Evolutionary conservation across 2,888 invertebrate genomes (phyloP), one percentile per base, ranked within the genome.

Genomic region (Ochropacha duplaris): DNA sequence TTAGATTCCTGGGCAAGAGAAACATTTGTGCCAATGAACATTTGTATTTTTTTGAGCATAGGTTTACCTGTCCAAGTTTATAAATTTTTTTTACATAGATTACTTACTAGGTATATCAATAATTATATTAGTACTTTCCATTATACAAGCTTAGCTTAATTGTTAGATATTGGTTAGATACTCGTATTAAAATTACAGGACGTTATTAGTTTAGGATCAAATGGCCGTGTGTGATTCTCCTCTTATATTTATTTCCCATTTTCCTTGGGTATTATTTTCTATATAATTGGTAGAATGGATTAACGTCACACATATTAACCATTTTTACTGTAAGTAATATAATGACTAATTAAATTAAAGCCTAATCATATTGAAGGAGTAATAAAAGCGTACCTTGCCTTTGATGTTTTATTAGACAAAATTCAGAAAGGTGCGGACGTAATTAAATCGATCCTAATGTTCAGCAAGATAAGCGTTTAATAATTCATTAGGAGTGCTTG

Each of bases 381-480:
- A 31, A 52, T 52, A 31, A 52, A 34, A 16, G 28, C 56, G 50
- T 26, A 51, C 57, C 19, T 9, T 55, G 63, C 66, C 71, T 78
- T 74, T 72, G 71, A 76, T 72, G 70, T 64, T 61, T 73, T 72
- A 75, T 73, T 71, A 57, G 60, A 64, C 65, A 73, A 77, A 72
- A 75, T 78, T 76, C 70, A 59, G 71, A 78, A 71, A 36, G 36
- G 36, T 36, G n/a, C 26, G 52, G 3, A 62, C 68, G 69, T 79
- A 78, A 84, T 83, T 77, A 77, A 80, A 83, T 80, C 80, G 76
- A 81, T 81, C 68, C 69, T 72, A 66, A 70, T 78, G 78, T 68
- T 78, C 74, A 76, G 71, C 66, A 68, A 67, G 74, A 71, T 66
- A 68, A 75, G 72, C 72, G 73, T 78, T 78, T 78, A 69, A 79